These are phyloP conservation scores for Encarsia formosa DNA, from an alignment of 2,888 invertebrate species.

Conservation along the genomic window DNA sequence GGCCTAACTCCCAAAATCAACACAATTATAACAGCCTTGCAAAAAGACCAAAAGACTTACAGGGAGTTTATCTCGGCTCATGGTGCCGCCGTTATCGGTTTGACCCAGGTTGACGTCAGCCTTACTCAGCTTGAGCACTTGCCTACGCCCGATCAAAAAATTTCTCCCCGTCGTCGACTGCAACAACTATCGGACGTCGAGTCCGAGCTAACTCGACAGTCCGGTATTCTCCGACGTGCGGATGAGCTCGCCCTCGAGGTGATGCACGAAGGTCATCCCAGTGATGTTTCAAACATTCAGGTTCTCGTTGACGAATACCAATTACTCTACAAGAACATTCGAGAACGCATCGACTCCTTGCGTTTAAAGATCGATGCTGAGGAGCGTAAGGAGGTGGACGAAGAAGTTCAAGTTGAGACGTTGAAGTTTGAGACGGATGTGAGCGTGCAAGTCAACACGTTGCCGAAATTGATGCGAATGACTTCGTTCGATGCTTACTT, in stretches of 20 bases:
- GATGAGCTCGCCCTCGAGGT: slow-evolving; percentile 60
- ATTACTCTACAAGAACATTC: slow-evolving; percentile 61
- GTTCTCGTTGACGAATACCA: slow-evolving; percentile 66
- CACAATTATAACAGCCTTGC: slow-evolving; percentile 58
- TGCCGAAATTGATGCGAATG: slow-evolving; percentile 60
- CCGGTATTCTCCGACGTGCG: slow-evolving; percentile 55
- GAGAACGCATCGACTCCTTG: slow-evolving; percentile 53
- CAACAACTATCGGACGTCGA: slow-evolving; percentile 57
- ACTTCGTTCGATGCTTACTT: slow-evolving; percentile 80
- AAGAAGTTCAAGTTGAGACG: slow-evolving; percentile 69
- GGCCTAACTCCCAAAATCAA: slow-evolving; percentile 59
- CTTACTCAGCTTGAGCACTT: slow-evolving; percentile 68
- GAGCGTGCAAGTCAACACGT: slow-evolving; percentile 77
- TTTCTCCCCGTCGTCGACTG: slow-evolving; percentile 49
- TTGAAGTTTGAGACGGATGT: slow-evolving; percentile 72
- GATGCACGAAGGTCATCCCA: slow-evolving; percentile 57
- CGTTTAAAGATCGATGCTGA: slow-evolving; percentile 43
- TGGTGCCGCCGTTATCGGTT: slow-evolving; percentile 64
- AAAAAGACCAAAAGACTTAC: slow-evolving; percentile 59
- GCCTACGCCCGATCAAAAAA: slow-evolving; percentile 52
- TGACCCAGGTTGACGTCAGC: slow-evolving; percentile 69
- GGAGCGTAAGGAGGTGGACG: slow-evolving; percentile 53
- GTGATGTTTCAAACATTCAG: slow-evolving; percentile 58
- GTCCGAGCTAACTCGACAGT: slow-evolving; percentile 56
- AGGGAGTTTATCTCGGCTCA: slow-evolving; percentile 70